phyloP scores from a whole-genome alignment of 2,888 invertebrate species.

The Stratiomys singularior region DNA sequence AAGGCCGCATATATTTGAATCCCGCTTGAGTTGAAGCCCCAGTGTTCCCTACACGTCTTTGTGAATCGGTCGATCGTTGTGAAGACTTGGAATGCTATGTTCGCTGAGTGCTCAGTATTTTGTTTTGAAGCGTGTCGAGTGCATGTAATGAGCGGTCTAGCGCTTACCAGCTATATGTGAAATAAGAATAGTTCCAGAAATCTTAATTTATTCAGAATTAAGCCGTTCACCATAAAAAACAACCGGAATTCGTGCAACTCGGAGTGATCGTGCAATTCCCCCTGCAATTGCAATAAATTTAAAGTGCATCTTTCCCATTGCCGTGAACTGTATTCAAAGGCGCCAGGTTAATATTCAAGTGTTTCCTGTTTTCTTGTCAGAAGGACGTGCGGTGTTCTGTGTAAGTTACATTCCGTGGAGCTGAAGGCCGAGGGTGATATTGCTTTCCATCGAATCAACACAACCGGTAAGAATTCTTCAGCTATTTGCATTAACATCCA shows the following conservation, averaged over 20 bases:
- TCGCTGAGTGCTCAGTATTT: background rate
- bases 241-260: background rate
- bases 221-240: background rate
- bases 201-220: background rate
- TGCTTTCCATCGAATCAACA: background rate
- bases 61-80: background rate
- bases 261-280: background rate
- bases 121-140: background rate
- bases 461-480: background rate
- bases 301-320: background rate
- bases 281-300: background rate
- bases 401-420: background rate
- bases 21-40: background rate
- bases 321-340: background rate
- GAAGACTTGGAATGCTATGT: background rate
- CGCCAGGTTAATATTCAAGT: background rate
- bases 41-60: conserved; percentile 16
- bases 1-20: background rate
- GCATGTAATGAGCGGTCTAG: background rate
- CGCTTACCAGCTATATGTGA: background rate
- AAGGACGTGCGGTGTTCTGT: background rate
- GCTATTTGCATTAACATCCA: too few species aligned
- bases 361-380: background rate
- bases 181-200: background rate
- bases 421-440: background rate